A percentile compares a stretch with the other conserved stretches of the same genome.
phyloP scores from a whole-genome alignment of 1,140 invertebrate species.

The Bombus superbus region DNA sequence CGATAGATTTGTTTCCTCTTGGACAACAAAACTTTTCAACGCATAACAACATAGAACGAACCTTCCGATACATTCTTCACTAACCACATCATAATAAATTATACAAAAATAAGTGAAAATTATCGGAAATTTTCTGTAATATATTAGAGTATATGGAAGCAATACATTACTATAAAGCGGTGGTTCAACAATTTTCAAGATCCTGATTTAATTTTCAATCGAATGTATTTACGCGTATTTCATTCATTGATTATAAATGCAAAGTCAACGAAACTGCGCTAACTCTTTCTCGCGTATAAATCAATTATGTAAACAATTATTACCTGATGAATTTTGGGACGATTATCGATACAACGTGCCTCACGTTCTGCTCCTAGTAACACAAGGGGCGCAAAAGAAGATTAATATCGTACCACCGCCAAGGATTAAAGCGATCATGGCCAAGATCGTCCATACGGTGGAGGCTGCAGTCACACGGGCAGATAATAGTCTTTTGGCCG shows the following conservation, averaged over 20 bases:
- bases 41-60: background rate
- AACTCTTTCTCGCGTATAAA: background rate
- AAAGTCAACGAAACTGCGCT: background rate
- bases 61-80: background rate
- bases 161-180: background rate
- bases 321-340: background rate
- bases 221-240: background rate
- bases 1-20: background rate
- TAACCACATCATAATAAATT: background rate
- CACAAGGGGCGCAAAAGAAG: constrained; percentile 68
- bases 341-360: background rate
- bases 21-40: background rate
- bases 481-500: constrained; percentile 65
- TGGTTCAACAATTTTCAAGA: background rate
- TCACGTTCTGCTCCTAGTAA: constrained; percentile 51
- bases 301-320: background rate
- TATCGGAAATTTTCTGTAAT: background rate
- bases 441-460: constrained; percentile 63
- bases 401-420: constrained; percentile 63
- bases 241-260: too few relatives aligned
- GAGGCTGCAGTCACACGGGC: constrained; percentile 47
- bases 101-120: background rate
- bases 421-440: constrained; percentile 62
- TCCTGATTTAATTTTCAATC: background rate
- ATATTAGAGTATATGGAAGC: background rate